Evolutionary conservation across 1,140 invertebrate genomes (phyloP).

Genomic region (Pseudoatta argentina): DNA sequence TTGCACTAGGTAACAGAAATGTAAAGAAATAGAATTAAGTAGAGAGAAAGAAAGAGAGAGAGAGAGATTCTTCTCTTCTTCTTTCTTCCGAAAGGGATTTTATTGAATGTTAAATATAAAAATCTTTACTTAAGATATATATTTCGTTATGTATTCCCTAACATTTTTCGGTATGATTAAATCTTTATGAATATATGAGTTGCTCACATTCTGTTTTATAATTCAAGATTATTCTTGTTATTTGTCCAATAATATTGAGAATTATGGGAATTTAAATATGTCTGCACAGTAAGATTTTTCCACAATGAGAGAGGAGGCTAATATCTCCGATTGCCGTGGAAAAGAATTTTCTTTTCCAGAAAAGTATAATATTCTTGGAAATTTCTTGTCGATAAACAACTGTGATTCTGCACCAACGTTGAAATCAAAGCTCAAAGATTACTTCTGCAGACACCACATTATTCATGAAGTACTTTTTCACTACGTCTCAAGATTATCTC

Average conservation of each 20-base stretch:
- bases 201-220: not conserved
- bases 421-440: slow-evolving; percentile 22
- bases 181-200: not conserved
- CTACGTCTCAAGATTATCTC: slow-evolving; percentile 33
- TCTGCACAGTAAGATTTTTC: slow-evolving; percentile 9
- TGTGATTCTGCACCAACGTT: not conserved
- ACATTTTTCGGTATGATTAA: not conserved
- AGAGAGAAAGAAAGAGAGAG: not conserved
- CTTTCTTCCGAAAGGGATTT: not conserved
- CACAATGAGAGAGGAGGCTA: not conserved
- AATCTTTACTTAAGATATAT: not conserved
- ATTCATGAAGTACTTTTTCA: slow-evolving; percentile 34
- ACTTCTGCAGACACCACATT: slow-evolving; percentile 27
- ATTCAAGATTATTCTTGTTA: not conserved
- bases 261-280: slow-evolving; percentile 42
- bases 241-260: not conserved
- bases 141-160: not conserved
- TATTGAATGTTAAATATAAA: slow-evolving; percentile 1
- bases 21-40: not conserved
- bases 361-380: not conserved
- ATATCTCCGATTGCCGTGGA: slow-evolving; percentile 15
- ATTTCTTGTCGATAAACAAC: slow-evolving; percentile 23
- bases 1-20: slow-evolving; percentile 16
- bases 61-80: too few species aligned
- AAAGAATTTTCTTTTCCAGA: slow-evolving; percentile 24